Base-by-base conservation (phyloP, 1,140 invertebrate species). In the Drosophila subobscura region DNA sequence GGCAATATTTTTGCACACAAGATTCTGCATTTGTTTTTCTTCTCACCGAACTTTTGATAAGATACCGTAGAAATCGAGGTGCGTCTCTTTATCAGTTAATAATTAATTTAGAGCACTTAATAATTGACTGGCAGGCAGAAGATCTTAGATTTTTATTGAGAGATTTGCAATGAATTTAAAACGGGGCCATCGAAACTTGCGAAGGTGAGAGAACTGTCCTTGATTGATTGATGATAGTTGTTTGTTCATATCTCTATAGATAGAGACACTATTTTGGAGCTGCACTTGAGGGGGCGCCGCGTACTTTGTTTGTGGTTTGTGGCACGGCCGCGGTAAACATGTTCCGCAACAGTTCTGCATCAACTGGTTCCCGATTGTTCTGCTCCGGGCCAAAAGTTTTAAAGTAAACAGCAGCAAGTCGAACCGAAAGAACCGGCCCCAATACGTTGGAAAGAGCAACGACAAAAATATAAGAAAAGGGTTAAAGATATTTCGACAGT, bases 291-390 rank as follows among this genome's bases (percentile, higher is more conserved):
- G 25, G 16, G 10, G 27, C 12, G 16, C 40, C 49, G 37, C 55
- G 44, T 85, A 86, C 81, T 85, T 86, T 60, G 8, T 37, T 37
- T 37, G 33, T 12, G 33, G 70, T 45, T 88, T 70, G 54, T 42
- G 64, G 23, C 64, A 75, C 40, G 54, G 60, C 51, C 64, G 77
- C 75, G 44, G 60, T 66, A 77, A 86, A 86, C 81, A 86, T 86
- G 58, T 75, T 86, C 57, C 23, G 64, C 81, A 81, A 77, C 74
- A 77, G 68, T 64, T 86, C 70, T 61, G 65, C 74, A 65, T 67
- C 70, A 81, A 86, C 81, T 86, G 81, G 81, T 86, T 86, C 77
- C 53, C 25, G 57, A 56, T 57, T 37, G 63, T 29, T 57, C 22
- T 40, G 72, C 52, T 59, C 40, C 45, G 57, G 72, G 52, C 71